phyloP scores from a whole-genome alignment of 2,888 invertebrate species.

The Aplocera efformata region DNA sequence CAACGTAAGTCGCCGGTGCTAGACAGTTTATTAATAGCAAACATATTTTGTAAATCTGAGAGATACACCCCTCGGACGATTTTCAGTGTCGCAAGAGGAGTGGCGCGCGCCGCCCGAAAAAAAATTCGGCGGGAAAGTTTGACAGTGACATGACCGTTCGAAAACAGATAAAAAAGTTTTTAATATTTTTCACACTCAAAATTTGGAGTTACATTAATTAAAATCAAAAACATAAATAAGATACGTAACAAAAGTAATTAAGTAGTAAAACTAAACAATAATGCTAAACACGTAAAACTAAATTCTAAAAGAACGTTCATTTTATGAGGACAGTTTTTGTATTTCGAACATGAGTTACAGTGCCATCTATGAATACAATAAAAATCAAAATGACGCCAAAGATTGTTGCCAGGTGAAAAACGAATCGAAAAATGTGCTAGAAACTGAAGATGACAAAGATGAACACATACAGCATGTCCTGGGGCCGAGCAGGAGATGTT shows the following conservation, averaged over 20 bases:
- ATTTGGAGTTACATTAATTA: too few species aligned
- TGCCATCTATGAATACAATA: constrained; percentile 49
- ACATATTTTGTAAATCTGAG: constrained; percentile 72
- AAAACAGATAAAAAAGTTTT: constrained; percentile 15
- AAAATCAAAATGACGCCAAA: constrained; percentile 42
- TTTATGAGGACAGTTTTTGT: too few species aligned
- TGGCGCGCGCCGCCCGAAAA: constrained; percentile 63
- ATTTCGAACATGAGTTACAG: constrained; percentile 53
- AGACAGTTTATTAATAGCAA: constrained; percentile 74
- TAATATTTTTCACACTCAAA: too few species aligned
- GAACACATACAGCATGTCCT: constrained; percentile 73
- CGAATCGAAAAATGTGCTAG: constrained; percentile 42
- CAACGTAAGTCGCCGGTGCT: constrained; percentile 52
- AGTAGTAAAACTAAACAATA: too few species aligned
- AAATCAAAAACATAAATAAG: too few species aligned
- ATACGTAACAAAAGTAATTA: too few species aligned
- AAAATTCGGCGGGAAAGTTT: constrained; percentile 37
- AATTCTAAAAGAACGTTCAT: too few species aligned
- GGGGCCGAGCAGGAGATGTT: constrained; percentile 86
- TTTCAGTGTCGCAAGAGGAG: constrained; percentile 63
- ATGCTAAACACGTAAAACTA: too few species aligned
- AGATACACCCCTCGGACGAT: constrained; percentile 61
- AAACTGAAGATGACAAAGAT: constrained; percentile 37
- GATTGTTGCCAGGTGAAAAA: constrained; percentile 61
- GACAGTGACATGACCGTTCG: constrained; percentile 20